Percentiles rank a stretch among this genome's conserved stretches.
Conservation (phyloP, 2,888 invertebrate genomes). For the Andrena haemorrhoa region DNA sequence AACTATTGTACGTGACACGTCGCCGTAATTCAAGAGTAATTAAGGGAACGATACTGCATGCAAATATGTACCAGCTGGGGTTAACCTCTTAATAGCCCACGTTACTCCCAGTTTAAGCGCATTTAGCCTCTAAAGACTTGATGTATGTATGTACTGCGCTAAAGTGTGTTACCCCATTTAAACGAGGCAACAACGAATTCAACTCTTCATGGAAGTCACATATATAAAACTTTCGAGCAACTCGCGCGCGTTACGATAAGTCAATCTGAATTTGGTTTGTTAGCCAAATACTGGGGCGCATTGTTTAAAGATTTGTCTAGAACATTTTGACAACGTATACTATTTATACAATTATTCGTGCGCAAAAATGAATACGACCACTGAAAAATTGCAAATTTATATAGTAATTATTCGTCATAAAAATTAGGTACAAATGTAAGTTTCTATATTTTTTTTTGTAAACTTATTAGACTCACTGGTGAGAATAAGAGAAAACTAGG, state of each 20-base stretch:
- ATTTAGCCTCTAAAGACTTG: conserved; percentile 50
- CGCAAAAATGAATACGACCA: too few species aligned
- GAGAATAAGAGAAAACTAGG: too few species aligned
- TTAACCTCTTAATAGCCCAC: conserved; percentile 68
- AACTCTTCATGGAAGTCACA: conserved; percentile 22
- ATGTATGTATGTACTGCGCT: conserved; percentile 42
- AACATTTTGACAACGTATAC: background rate
- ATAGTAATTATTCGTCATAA: too few species aligned
- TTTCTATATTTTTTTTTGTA: too few species aligned
- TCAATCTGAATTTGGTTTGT: conserved; percentile 10
- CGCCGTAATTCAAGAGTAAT: conserved; percentile 68
- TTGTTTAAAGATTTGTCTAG: background rate
- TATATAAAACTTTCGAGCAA: conserved; percentile 14
- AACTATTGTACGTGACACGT: conserved; percentile 41
- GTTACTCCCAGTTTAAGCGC: conserved; percentile 65
- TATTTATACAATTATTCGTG: too few species aligned
- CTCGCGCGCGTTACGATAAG: background rate
- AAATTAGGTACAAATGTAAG: too few species aligned
- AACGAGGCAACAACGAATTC: conserved; percentile 46
- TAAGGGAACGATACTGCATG: conserved; percentile 66
- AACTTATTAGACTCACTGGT: too few species aligned
- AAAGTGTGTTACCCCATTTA: conserved; percentile 42
- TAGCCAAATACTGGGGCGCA: background rate
- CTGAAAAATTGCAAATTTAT: too few species aligned
- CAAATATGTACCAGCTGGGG: conserved; percentile 56